phyloP scores from a whole-genome alignment of 1,140 invertebrate species.

The Rhizoglyphus robini region DNA sequence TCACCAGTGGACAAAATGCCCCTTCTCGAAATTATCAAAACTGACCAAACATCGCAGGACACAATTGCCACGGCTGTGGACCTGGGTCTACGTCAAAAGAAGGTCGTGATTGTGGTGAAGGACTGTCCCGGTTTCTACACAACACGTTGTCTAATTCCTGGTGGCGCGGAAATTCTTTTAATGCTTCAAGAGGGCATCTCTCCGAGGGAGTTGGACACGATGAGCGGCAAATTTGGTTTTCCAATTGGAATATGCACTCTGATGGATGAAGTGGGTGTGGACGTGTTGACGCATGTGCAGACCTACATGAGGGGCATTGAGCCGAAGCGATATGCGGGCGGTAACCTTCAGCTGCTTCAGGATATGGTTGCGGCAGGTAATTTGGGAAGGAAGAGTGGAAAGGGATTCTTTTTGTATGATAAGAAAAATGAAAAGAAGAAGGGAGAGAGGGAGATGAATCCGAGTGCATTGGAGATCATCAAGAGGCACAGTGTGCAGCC shows the following conservation, averaged over 20 bases:
- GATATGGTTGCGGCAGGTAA: conserved; percentile 72
- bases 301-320: conserved; percentile 65
- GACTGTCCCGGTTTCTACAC: conserved; percentile 99
- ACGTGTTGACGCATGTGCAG: conserved; percentile 80
- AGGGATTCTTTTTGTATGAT: conserved; percentile 75
- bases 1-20: conserved; percentile 99
- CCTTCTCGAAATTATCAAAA: conserved; percentile 91
- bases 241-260: conserved; percentile 53
- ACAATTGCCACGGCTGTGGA: conserved; percentile 50
- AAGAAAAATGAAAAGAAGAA: conserved; percentile 43
- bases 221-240: conserved; percentile 85
- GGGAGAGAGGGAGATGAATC: conserved; percentile 66
- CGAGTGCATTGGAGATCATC: conserved; percentile 59
- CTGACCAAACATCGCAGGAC: conserved; percentile 83
- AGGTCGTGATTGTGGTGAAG: conserved; percentile 87
- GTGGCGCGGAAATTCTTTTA: conserved; percentile 75
- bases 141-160: conserved; percentile 78
- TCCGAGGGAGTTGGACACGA: conserved; percentile 71
- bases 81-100: conserved; percentile 83
- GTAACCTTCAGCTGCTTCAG: conserved; percentile 53
- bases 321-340: conserved; percentile 61
- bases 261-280: conserved; percentile 70
- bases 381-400: conserved; percentile 78
- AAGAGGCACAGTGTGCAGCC: conserved; percentile 62
- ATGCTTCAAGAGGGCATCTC: conserved; percentile 87